Conservation (phyloP, 1,140 invertebrate species). For the Heliconius congener region DNA sequence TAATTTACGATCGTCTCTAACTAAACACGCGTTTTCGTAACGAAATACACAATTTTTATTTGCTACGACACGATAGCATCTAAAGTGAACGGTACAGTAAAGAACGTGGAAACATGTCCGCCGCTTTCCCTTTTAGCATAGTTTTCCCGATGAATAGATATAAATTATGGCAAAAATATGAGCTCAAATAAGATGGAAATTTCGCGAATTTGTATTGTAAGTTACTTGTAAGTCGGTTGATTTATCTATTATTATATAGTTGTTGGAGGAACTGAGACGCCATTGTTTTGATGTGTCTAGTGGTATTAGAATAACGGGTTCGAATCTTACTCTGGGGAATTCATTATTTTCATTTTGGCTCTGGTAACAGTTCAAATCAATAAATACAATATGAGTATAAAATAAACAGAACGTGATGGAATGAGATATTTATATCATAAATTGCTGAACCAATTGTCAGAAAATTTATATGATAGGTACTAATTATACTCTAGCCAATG, state of each 20-base stretch:
- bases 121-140: conserved; percentile 52
- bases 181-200: conserved; percentile 7
- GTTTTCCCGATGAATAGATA: conserved; percentile 34
- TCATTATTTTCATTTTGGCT: too few species aligned
- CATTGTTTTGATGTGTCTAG: too few species aligned
- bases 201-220: neutral
- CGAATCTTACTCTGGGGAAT: too few species aligned
- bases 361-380: too few species aligned
- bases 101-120: conserved; percentile 19
- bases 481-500: too few species aligned
- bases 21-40: conserved; percentile 21
- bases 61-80: neutral
- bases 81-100: conserved; percentile 2
- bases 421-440: too few species aligned
- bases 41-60: conserved; percentile 12
- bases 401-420: too few species aligned
- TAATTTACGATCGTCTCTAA: conserved; percentile 2
- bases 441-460: too few species aligned
- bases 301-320: too few species aligned
- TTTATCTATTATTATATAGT: neutral
- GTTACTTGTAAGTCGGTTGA: neutral
- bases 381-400: too few species aligned
- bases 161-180: conserved; percentile 22
- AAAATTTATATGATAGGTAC: too few species aligned
- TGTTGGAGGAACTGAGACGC: neutral